Evolutionary conservation across 2,888 invertebrate genomes (phyloP), one percentile per base, ranked within the genome.

Genomic region (Cataglyphis albicans): DNA sequence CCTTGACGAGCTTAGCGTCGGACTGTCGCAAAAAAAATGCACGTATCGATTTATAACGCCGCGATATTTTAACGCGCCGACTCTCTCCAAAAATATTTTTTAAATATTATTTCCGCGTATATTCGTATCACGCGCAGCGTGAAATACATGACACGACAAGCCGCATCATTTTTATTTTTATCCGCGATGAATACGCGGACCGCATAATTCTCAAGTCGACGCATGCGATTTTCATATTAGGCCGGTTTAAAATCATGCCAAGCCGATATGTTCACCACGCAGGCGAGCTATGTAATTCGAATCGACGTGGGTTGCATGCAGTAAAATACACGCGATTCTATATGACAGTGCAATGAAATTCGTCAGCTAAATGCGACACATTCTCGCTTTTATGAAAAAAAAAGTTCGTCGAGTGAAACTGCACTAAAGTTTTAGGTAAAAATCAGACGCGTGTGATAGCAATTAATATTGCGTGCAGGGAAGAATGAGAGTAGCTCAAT

Each of bases 1-100:
- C 72, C 86, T 89, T 75, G 81, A 32, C 59, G 82, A 82, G 65
- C 70, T 67, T 52, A 52, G 86, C 81, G 44, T 9, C 82, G 70
- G 65, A 81, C 65, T 41, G 83, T 89, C 76, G 82, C 67, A 83
- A 89, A 89, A 86, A 86, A 86, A 84, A 18, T 76, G 10, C 12
- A 12, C 10, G 73, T 86, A 86, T 80, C 86, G 84, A 73, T 84
- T 52, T 81, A 83, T 84, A 83, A 74, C 70, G 68, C 52, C 74
- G 82, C 82, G 73, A 89, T 89, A 32, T 88, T 87, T 84, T 84
- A 88, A 88, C 73, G 83, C 80, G 84, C 78, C 72, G 84, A 70
- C 73, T 86, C 57, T 7, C n/a, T 18, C n/a, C 81, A 82, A n/a
- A 74, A 74, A 67, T n/a, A 29, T 52, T 75, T 18, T 25, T 25